Percentiles rank a stretch among this genome's conserved stretches.
Evolutionary conservation across 2,113 vertebrate species (phyloP).

Genomic region (Albula glossodonta): DNA sequence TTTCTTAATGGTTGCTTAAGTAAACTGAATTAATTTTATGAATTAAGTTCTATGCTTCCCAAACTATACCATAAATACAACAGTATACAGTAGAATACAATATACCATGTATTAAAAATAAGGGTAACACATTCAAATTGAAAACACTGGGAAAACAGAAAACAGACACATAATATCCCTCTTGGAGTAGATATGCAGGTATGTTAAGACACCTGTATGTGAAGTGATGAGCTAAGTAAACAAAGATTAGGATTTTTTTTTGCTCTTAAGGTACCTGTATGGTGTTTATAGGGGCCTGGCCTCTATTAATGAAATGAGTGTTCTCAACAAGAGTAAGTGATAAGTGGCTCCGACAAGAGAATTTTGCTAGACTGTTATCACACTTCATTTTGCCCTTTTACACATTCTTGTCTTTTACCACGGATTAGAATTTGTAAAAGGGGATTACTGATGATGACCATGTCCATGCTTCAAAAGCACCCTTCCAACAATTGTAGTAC

Average conservation of each 20-base stretch:
- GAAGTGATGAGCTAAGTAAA: neutral
- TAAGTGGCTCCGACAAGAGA: neutral
- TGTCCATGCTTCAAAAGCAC: neutral
- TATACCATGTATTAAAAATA: no score
- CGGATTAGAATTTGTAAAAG: slow-evolving; percentile 10
- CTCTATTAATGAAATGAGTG: no score
- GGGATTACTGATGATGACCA: slow-evolving; percentile 6
- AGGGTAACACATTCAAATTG: no score
- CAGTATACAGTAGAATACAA: no score
- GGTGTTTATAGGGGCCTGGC: neutral
- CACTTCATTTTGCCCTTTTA: neutral
- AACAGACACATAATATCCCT: no score
- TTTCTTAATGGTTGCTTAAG: no score
- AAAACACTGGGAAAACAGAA: no score
- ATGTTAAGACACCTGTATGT: neutral
- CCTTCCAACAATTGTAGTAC: neutral
- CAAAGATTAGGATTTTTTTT: neutral
- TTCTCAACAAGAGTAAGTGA: no score
- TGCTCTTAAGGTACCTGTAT: neutral
- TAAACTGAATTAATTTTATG: no score
- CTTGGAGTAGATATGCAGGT: neutral
- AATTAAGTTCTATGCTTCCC: no score
- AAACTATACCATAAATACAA: no score
- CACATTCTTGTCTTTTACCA: slow-evolving; percentile 14
- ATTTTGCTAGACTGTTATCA: neutral